phyloP scores from a whole-genome alignment of 2,888 invertebrate genomes.

The Agrochola litura region DNA sequence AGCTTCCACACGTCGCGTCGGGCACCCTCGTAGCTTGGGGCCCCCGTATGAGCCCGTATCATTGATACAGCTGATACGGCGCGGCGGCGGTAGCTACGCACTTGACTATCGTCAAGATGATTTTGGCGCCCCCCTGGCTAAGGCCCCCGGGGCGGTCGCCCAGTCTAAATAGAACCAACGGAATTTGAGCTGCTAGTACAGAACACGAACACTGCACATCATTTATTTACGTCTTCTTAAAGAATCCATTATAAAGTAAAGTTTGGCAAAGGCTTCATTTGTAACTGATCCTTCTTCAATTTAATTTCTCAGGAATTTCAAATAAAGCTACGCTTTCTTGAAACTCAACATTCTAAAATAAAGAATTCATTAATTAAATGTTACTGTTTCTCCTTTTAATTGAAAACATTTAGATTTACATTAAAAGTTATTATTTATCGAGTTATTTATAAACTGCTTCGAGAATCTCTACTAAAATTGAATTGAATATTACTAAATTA shows the following conservation, averaged over 20 bases:
- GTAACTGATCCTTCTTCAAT: constrained; percentile 34
- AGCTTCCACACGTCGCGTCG: too few relatives aligned
- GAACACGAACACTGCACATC: constrained; percentile 5
- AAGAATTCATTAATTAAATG: constrained; percentile 7
- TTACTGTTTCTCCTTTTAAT: not conserved
- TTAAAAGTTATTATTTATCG: not conserved
- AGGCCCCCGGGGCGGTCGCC: too few relatives aligned
- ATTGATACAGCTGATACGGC: too few relatives aligned
- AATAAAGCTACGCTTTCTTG: constrained; percentile 18
- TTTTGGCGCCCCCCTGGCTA: too few relatives aligned
- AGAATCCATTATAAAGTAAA: constrained; percentile 22
- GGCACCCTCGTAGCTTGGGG: too few relatives aligned
- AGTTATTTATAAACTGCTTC: constrained; percentile 27
- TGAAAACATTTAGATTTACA: constrained; percentile 1
- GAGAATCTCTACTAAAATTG: not conserved
- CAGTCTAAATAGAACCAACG: not conserved
- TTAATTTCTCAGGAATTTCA: constrained; percentile 31
- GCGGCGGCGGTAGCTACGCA: too few relatives aligned
- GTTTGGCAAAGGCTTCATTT: constrained; percentile 31
- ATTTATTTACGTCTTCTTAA: constrained; percentile 22
- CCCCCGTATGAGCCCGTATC: too few relatives aligned
- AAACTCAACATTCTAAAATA: constrained; percentile 8
- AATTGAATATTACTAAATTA: not conserved
- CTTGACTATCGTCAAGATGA: too few relatives aligned
- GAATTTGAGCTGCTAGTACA: not conserved